phyloP scores from a whole-genome alignment of 2,797 vertebrate genomes.

The Poeciliopsis presidionis region DNA sequence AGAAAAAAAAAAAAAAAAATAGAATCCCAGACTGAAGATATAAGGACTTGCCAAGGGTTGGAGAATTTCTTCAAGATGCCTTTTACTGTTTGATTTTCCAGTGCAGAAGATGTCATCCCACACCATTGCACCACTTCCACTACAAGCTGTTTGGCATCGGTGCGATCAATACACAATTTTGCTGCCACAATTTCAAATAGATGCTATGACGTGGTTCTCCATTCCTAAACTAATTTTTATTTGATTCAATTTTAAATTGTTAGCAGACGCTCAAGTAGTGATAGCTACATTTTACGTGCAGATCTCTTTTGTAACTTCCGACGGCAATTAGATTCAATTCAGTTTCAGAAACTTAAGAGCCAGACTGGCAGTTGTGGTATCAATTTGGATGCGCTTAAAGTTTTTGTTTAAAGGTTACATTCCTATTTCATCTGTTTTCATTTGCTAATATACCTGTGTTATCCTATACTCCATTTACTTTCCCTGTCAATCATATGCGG shows the following conservation, averaged over 20 bases:
- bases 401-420: constrained; percentile 60
- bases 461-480: constrained; percentile 61
- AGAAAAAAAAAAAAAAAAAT: neutral
- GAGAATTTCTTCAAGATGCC: neutral
- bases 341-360: neutral
- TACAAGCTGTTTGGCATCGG: neutral
- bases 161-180: neutral
- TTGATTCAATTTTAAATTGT: neutral
- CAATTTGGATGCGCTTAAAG: constrained; percentile 41
- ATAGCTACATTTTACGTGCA: neutral
- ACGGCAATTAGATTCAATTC: neutral
- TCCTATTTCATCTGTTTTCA: constrained; percentile 41
- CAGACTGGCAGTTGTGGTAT: constrained; percentile 26
- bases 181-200: neutral
- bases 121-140: neutral
- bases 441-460: constrained; percentile 31
- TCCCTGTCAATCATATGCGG: constrained; percentile 57
- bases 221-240: neutral
- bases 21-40: neutral
- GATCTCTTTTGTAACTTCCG: neutral
- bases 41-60: neutral
- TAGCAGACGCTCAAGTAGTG: neutral
- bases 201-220: neutral
- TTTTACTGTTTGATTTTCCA: neutral
- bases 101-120: neutral